Base-by-base conservation (phyloP, 53 echinoderm and acorn worm genomes). In the Stichopus horrens region DNA sequence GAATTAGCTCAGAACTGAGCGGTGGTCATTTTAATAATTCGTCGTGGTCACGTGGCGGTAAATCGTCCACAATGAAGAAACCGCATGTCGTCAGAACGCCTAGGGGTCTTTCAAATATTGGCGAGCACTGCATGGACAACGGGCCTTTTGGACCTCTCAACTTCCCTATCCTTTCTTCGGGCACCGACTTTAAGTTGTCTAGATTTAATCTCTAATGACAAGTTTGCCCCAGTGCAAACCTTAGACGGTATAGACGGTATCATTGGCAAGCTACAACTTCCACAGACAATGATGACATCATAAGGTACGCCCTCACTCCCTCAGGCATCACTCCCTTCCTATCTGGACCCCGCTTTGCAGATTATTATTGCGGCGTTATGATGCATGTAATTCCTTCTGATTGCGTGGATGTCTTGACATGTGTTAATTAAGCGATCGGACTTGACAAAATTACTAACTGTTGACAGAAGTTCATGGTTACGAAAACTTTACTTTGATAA, bases 81-180 rank as follows among this genome's bases (percentile, higher is more conserved):
- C 53, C 90, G n/a, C n/a, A 56, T 71, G 59, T 57, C 68, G 60
- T 13, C 73, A 83, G 1, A 65, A 82, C 37, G 90, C 83, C 16
- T 37, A 13, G 18, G 18, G 71, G 71, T 18, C 71, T 71, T 13
- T 71, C 71, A 16, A 0, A 71, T 13, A 71, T 67, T 93, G 8
- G 88, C 93, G 4, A 83, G 90, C 60, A 74, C 90, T 6, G 88
- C 60, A 7, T 95, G 95, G 95, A 78, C 91, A 23, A 93, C 95
- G 5, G 95, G 95, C 19, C 89, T 93, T 23, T 82, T 95, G 5
- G 89, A 86, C 9, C 95, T 93, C 60, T 78, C 87, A 5, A 89
- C 90, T 8, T 93, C 93, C 9, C 76, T 95, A 5, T 74, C 73
- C 10, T 76, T 89, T 19, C 78, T 93, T 5, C 51, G 55, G 77